Conservation (phyloP, 1,140 invertebrate genomes). For the Mizuhopecten yessoensis region DNA sequence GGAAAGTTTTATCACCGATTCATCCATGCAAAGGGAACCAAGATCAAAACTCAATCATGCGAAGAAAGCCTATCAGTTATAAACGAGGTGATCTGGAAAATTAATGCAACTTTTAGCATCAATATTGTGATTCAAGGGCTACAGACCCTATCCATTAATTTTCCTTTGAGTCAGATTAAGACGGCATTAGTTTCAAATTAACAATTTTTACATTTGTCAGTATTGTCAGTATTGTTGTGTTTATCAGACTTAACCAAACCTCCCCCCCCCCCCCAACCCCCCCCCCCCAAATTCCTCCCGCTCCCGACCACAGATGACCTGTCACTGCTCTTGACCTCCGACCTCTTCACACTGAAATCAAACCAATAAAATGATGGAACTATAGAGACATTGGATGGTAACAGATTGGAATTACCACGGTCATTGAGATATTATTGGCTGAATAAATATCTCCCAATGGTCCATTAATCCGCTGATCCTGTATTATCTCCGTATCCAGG, state of each 20-base stretch:
- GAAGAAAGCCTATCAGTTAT: not conserved
- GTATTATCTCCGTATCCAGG: not conserved
- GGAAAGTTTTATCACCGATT: slow-evolving; percentile 5
- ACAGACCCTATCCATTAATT: not conserved
- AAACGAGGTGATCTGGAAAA: not conserved
- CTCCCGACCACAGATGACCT: not conserved
- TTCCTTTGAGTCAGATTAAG: not conserved
- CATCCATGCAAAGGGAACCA: not conserved
- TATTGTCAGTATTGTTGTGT: not conserved
- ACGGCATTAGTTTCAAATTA: slow-evolving; percentile 7
- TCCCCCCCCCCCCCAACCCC: too few species aligned
- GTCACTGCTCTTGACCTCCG: not conserved
- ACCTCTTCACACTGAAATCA: not conserved
- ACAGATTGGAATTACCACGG: not conserved
- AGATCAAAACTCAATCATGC: slow-evolving; percentile 27
- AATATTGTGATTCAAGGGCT: slow-evolving; percentile 23
- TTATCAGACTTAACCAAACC: not conserved
- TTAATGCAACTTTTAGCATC: slow-evolving; percentile 13
- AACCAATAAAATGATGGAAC: not conserved
- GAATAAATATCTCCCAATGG: not conserved
- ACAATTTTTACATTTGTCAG: not conserved
- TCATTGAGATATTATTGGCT: not conserved
- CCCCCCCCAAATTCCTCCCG: too few species aligned
- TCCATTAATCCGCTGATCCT: not conserved
- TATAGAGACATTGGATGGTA: not conserved